Evolutionary conservation across 2,888 invertebrate genomes (phyloP), one percentile per base, ranked within the genome.

Genomic region (Mimas tiliae): DNA sequence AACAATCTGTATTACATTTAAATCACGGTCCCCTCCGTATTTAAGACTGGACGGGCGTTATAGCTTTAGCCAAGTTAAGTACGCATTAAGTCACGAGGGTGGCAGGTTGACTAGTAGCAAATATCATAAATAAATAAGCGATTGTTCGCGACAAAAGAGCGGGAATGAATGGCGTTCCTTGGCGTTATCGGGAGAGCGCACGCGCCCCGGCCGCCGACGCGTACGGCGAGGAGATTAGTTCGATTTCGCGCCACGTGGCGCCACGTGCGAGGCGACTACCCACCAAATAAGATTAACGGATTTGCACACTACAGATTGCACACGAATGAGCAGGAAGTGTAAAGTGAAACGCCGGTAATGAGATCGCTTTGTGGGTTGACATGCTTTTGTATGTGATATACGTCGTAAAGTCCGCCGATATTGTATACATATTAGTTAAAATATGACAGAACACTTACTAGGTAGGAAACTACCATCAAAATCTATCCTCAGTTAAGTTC

Each of bases 271-370:
- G 68, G 70, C 73, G 78, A 81, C 85, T 88, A 87, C 90, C 90
- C 90, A 84, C 90, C 84, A 90, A 92, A 93, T 90, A 86, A 93
- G 93, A 93, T 93, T 93, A 93, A 88, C 91, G 91, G 93, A 93
- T 93, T 93, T 93, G 90, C 90, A 89, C 91, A 92, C 93, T 93
- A 92, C 93, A 92, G 91, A 93, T 93, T 93, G 93, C 91, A 93
- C 93, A 91, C 89, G 89, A 93, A 91, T 91, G 83, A 82, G 83
- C 91, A 90, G 93, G 93, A 93, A 92, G 93, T 93, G 93, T 91
- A 91, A 93, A 93, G 91, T 93, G 93, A 93, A 93, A 92, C 91
- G 86, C 80, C 83, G 87, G 90, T 91, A 91, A 92, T 91, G 89
- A 91, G 88, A 86, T 86, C 84, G 81, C 86, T 87, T 89, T 90